Conservation (phyloP, 2,797 vertebrate species). For the Neosalanx taihuensis region DNA sequence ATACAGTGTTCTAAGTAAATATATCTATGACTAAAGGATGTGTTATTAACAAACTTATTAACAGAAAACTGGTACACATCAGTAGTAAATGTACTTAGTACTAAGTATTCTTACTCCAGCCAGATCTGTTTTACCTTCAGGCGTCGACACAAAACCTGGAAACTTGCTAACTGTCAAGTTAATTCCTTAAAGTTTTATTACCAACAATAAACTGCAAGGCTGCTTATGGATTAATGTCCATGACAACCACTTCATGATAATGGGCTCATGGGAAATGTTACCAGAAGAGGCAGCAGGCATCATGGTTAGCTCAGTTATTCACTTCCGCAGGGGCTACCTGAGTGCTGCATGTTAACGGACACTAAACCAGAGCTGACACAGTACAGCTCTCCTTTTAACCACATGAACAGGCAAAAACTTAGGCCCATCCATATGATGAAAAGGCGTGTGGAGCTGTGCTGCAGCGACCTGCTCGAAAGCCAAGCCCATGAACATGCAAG, state of each 20-base stretch:
- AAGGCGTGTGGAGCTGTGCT: neutral
- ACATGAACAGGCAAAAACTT: neutral
- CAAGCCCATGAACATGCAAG: slow-evolving; percentile 10
- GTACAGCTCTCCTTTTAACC: slow-evolving; percentile 4
- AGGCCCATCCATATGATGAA: slow-evolving; percentile 3
- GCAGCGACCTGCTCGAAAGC: neutral
- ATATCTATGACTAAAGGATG: neutral
- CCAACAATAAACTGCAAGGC: neutral
- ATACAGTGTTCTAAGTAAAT: neutral
- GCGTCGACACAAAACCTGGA: neutral
- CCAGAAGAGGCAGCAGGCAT: slow-evolving; percentile 3
- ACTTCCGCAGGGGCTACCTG: neutral
- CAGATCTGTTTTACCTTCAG: no score
- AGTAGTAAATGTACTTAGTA: no score
- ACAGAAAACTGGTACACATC: no score
- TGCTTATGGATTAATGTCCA: neutral
- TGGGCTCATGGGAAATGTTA: slow-evolving; percentile 14
- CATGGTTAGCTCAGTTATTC: neutral
- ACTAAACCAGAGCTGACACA: slow-evolving; percentile 19
- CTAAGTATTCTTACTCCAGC: no score
- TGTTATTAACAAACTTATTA: no score
- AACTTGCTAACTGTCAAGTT: neutral
- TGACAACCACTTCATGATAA: neutral
- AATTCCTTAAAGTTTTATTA: neutral
- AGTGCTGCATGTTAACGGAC: slow-evolving; percentile 32